Evolutionary conservation across 2,113 vertebrate species (phyloP), one percentile per base, ranked within the genome.

Genomic region (Cheirogaleus medius): DNA sequence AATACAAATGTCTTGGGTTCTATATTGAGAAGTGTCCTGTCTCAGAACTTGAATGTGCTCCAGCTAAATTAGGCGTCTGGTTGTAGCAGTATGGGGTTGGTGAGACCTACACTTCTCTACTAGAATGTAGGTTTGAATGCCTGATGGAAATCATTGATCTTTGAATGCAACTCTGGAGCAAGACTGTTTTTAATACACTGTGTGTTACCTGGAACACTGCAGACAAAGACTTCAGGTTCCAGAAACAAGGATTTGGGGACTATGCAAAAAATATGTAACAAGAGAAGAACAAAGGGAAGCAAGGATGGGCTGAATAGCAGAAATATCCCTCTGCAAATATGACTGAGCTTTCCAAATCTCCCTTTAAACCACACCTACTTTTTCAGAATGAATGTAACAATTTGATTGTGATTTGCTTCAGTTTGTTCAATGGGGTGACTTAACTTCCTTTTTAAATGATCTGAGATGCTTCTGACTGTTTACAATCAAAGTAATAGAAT

Each of bases 361-460:
- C 44, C 60, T 81, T 87, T 52, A 91, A 95, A 32, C 13, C 82
- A 92, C 71, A 86, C 7, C 42, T 0, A 32, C 56, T 63, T 91
- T 96, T 78, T 68, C 71, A 83, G 85, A 94, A 81, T 29, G 63
- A 93, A 66, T 1, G 12, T n/a, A 71, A 78, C 47, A 64, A 80
- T 69, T 44, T 85, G 63, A 47, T 89, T 81, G 17, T 80, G 42
- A 93, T 64, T 74, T 85, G 63, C 91, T 54, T 91, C 82, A 89
- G 68, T 10, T n/a, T 69, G 44, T 27, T 94, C 47, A 42, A 81
- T 5, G 81, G 63, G 44, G 74, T 96, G 76, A 91, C 52, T 54
- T 87, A 90, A 87, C 63, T 95, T 83, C 76, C 20, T 93, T 96
- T 92, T 52, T 25, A 69, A 91, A 44, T n/a, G 63, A 84, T 8